Evolutionary conservation across 2,888 invertebrate species (phyloP).

Genomic region (Heliconius aoede): DNA sequence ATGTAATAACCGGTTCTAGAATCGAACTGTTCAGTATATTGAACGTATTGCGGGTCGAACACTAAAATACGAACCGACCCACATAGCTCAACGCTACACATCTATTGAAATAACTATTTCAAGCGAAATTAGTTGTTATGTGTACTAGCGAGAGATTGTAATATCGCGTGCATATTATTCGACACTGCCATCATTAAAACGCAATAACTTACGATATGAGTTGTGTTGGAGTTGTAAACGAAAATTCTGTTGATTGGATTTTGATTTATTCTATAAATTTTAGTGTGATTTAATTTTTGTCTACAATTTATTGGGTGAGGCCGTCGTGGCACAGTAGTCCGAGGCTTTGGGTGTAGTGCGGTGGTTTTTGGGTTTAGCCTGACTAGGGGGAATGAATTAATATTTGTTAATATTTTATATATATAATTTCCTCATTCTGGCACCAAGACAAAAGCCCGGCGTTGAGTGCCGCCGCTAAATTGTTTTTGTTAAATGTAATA

Average conservation of each 20-base stretch:
- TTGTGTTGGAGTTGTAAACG: constrained; percentile 15
- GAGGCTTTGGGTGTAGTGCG: not conserved
- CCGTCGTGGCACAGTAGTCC: no score
- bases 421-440: no score
- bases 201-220: constrained; percentile 2
- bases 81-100: constrained; percentile 66
- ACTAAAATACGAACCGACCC: constrained; percentile 67
- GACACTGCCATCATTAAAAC: not conserved
- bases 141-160: constrained; percentile 50
- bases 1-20: constrained; percentile 45
- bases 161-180: constrained; percentile 46
- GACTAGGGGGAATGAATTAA: no score
- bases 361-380: no score
- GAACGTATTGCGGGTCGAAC: constrained; percentile 66
- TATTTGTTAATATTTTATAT: no score
- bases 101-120: constrained; percentile 62
- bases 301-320: not conserved
- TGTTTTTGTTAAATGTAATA: not conserved
- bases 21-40: constrained; percentile 65
- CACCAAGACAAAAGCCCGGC: no score
- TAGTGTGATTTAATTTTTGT: not conserved
- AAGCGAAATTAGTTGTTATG: constrained; percentile 57
- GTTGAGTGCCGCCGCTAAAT: accelerated
- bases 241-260: constrained; percentile 15
- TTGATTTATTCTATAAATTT: constrained; percentile 16